Base-by-base conservation (phyloP, 2,888 invertebrate species). In the Thymelicus sylvestris region DNA sequence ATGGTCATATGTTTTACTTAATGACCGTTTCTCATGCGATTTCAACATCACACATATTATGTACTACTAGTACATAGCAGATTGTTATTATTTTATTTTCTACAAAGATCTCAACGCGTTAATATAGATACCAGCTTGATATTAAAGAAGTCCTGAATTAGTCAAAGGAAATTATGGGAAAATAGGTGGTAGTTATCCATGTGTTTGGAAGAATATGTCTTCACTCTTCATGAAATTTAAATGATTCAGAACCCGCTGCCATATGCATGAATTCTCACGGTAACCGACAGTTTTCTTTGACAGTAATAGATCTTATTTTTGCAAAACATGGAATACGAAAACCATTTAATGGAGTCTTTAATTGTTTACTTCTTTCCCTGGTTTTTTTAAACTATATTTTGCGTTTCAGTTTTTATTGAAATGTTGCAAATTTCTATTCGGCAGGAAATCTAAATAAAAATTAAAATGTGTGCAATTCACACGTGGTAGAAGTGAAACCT, bases 1-100 rank as follows among this genome's bases (percentile, higher is more conserved):
- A 83, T 85, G 83, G 81, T 79, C 86, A 87, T 88, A 86, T 87
- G 81, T 76, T 80, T 75, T 74, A 78, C 78, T 83, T 91, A 91
- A 91, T 84, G 91, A 90, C 86, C 74, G 73, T 75, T 82, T 91
- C 80, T 90, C 91, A 91, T 91, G 91, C 87, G 73, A 83, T 74
- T 69, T 50, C 19, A 38, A 61, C 60, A 70, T 65, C 60, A 65
- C 63, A 38, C 39, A 39, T 31, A 31, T 13, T 66, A n/a, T n/a
- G n/a, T 19, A 19, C 59, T 39, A 59, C 38, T 59, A 3, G 1
- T 24, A 3, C 24, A 31, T 31, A 31, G 31, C 1, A 31, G 31
- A 31, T 24, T 2, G 1, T 24, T 24, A 31, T 31, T 31, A 31
- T 31, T 3, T 31, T 31, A 31, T 31, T 5, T 31, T 31, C 31